Base-by-base conservation (phyloP, 1,140 invertebrate species). In the Pseudomyrmex dendroicus region DNA sequence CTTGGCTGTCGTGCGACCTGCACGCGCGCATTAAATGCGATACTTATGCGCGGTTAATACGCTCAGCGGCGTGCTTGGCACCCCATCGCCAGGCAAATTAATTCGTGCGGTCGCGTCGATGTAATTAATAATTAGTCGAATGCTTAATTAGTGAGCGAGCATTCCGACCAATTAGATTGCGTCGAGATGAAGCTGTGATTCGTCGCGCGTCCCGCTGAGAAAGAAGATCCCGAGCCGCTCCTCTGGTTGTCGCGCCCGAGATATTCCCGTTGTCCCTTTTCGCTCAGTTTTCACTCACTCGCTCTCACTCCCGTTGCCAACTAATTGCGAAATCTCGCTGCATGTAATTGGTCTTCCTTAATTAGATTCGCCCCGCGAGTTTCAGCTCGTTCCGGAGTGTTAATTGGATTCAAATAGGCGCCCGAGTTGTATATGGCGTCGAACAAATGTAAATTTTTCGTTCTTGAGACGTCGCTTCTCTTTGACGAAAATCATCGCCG, bases 111-210 rank as follows among this genome's bases (percentile, higher is more conserved):
- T 76, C 89, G 70, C 82, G 87, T 87, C 87, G 85, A 87, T 89
- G 84, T 90, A 90, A 92, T 91, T 91, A 91, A 91, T 92, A 92
- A 92, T 92, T 92, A 92, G 90, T 77, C 90, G 89, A 86, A 89
- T 90, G 89, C 84, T 89, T 91, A 91, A 91, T 91, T 90, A 90
- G 88, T 89, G 68, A 80, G 66, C 67, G 82, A 82, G 85, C 86
- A 90, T 89, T 84, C 82, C 76, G 78, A 68, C 89, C 89, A 91
- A 91, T 91, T 91, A 91, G 89, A 73, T 87, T 59, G 63, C 22
- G 10, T 77, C 35, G 57, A 59, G 78, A 88, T 88, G 86, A 88
- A 88, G 87, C 77, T 78, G 87, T 63, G 87, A 88, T 62, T 83
- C 22, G 57, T 74, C 48, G 57, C 57, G 56, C 50, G 52, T 57